A percentile compares a stretch with the other conserved stretches of the same genome.
Evolutionary conservation across 2,797 vertebrate species (phyloP).

Genomic region (Fringilla coelebs): DNA sequence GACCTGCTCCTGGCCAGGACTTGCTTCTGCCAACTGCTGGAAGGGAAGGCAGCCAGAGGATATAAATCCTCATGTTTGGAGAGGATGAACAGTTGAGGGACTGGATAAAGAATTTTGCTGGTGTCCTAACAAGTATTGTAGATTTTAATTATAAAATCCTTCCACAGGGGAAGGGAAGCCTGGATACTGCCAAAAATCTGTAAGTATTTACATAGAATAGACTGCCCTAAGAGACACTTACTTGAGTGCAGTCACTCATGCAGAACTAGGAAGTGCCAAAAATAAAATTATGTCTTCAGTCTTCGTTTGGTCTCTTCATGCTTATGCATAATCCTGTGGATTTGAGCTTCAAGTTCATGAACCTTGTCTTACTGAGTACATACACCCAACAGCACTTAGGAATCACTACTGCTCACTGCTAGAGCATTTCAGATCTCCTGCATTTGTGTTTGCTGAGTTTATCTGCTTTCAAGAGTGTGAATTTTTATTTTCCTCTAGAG

Average conservation of each 20-base stretch:
- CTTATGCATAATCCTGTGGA: neutral
- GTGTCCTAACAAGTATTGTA: neutral
- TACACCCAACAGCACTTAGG: neutral
- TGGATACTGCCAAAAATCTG: neutral
- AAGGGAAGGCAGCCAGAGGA: neutral
- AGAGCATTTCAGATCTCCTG: neutral
- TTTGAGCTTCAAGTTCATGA: neutral
- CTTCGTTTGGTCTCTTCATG: neutral
- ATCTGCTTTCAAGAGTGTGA: neutral
- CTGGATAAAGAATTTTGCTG: neutral
- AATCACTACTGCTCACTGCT: neutral
- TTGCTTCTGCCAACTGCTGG: neutral
- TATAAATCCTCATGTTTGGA: neutral
- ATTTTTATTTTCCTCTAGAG: neutral
- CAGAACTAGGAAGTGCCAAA: neutral
- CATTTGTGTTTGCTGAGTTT: neutral
- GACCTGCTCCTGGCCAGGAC: neutral
- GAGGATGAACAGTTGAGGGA: neutral
- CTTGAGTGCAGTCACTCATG: neutral
- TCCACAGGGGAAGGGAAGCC: neutral
- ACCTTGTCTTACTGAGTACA: neutral
- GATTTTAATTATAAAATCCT: neutral
- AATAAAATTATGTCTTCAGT: neutral
- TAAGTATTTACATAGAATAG: neutral
- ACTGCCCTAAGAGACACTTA: neutral